phyloP scores from a whole-genome alignment of 2,113 vertebrate species.

The Anarhynchus alexandrinus region DNA sequence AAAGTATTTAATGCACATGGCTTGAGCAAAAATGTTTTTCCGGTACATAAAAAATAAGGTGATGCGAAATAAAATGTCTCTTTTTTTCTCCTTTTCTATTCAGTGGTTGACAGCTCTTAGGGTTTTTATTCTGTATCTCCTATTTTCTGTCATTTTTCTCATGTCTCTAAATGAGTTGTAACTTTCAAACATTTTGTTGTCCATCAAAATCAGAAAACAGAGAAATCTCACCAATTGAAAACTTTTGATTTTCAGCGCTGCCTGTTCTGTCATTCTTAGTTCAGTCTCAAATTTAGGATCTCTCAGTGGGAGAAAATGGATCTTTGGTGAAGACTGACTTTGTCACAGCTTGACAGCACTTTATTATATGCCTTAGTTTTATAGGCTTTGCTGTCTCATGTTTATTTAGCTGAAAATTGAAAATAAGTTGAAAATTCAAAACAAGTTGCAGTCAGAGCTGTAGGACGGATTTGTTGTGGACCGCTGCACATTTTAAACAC shows the following conservation, averaged over 20 bases:
- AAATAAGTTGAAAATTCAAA: slow-evolving; percentile 23
- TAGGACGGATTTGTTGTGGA: neutral
- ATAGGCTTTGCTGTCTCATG: slow-evolving; percentile 8
- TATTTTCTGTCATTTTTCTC: slow-evolving; percentile 20
- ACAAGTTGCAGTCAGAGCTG: neutral
- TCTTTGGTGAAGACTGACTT: slow-evolving; percentile 42
- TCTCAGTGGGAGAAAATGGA: slow-evolving; percentile 38
- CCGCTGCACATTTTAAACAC: neutral
- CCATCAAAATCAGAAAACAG: slow-evolving; percentile 42
- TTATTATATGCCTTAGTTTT: slow-evolving; percentile 15
- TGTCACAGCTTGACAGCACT: slow-evolving; percentile 40
- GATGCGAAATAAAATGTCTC: neutral
- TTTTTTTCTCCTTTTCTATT: neutral
- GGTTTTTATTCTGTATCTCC: neutral
- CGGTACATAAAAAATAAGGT: neutral
- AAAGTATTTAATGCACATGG: neutral
- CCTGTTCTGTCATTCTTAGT: slow-evolving; percentile 26
- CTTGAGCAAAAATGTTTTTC: neutral
- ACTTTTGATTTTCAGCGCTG: neutral
- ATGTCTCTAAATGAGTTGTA: slow-evolving; percentile 1
- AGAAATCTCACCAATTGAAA: neutral
- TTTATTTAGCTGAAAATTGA: slow-evolving; percentile 44
- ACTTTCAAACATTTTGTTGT: slow-evolving; percentile 19
- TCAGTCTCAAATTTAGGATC: slow-evolving; percentile 46
- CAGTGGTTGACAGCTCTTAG: neutral